phyloP scores from a whole-genome alignment of 2,113 vertebrate genomes.

The Nerophis ophidion region DNA sequence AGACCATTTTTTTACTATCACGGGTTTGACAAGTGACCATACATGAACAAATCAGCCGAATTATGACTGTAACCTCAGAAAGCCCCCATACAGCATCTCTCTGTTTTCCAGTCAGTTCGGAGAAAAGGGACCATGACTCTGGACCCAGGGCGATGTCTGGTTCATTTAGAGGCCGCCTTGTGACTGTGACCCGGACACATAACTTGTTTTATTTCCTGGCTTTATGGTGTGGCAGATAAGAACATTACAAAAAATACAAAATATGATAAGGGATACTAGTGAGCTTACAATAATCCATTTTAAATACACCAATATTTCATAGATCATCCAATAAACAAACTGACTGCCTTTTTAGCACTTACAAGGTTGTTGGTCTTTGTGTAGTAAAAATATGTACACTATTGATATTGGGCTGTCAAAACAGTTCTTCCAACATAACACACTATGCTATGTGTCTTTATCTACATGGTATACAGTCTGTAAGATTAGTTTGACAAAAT shows the following conservation, averaged over 20 bases:
- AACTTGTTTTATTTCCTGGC: constrained; percentile 6
- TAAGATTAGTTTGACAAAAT: too few species aligned
- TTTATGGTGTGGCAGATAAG: constrained; percentile 6
- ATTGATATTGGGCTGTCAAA: neutral
- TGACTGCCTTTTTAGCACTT: too few species aligned
- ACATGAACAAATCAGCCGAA: constrained; percentile 1
- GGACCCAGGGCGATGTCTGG: constrained; percentile 10
- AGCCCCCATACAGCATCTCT: constrained; percentile 6
- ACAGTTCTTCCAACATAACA: too few species aligned
- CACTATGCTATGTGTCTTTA: too few species aligned
- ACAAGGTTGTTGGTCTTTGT: neutral
- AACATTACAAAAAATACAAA: neutral
- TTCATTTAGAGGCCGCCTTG: constrained; percentile 12
- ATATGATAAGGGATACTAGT: neutral
- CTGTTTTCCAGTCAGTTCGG: constrained; percentile 8
- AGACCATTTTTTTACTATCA: constrained; percentile 10
- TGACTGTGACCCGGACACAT: constrained; percentile 35
- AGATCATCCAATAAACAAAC: too few species aligned
- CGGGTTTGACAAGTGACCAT: constrained; percentile 2
- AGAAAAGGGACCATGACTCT: neutral
- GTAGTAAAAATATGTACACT: neutral
- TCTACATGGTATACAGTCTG: too few species aligned
- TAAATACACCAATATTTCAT: neutral
- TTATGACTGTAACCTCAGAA: constrained; percentile 4
- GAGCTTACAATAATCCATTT: neutral